phyloP scores from a whole-genome alignment of 1,140 invertebrate genomes.

The Calliphora vicina region DNA sequence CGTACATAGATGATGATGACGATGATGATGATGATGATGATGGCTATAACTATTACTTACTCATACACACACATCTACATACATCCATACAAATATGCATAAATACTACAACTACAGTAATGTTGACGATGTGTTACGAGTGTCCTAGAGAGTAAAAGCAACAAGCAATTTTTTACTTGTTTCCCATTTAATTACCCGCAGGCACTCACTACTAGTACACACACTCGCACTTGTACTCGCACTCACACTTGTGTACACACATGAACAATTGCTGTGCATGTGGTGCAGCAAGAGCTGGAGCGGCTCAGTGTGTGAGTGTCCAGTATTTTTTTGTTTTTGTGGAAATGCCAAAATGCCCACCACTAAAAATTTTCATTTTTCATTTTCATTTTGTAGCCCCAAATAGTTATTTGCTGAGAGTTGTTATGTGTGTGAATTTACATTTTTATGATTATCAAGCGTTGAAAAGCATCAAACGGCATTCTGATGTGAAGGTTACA shows the following conservation, averaged over 20 bases:
- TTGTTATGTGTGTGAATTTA: constrained; percentile 4
- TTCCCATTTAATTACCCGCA: constrained; percentile 12
- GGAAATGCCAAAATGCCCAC: not conserved
- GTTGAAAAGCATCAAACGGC: constrained; percentile 1
- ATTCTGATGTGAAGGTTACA: not conserved
- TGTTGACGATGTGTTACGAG: not conserved
- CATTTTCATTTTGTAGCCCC: not conserved
- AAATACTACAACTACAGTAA: too few species aligned
- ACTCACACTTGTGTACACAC: not conserved
- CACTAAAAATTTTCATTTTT: not conserved
- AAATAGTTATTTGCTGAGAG: not conserved
- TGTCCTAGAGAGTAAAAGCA: not conserved
- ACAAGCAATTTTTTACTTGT: not conserved
- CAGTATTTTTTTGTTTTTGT: not conserved
- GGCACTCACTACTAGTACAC: not conserved
- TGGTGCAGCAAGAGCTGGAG: not conserved
- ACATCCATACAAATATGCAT: not conserved
- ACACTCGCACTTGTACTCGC: not conserved
- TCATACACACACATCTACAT: not conserved
- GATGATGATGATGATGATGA: not conserved
- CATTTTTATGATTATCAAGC: constrained; percentile 16
- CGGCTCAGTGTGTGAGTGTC: not conserved
- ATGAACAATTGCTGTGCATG: not conserved
- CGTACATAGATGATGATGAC: not conserved
- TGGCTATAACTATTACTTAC: not conserved